Base-by-base conservation (phyloP, 2,888 invertebrate species). In the Euclidia mi region DNA sequence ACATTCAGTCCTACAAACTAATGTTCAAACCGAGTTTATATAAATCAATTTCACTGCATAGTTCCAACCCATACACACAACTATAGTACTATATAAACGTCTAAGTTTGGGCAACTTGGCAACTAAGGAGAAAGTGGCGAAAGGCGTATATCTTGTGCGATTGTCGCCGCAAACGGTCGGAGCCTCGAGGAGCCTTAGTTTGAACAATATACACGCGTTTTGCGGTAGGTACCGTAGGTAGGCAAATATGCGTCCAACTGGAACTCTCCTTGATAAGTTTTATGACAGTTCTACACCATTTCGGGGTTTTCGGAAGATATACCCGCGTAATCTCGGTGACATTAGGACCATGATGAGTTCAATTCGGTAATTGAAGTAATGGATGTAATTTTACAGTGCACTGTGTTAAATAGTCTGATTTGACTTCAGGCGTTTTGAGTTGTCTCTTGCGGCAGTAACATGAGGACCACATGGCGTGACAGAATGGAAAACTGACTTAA, bases 11-110 rank as follows among this genome's bases (percentile, higher is more conserved):
- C 34, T 2, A 7, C 18, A 50, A 50, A 50, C 31, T 50, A 42
- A 42, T 2, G 34, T 20, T 29, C 17, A 17, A 52, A 52, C 31
- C 25, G 9, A 45, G 59, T 59, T 60, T 58, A 38, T 57, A 53
- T 68, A 65, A 71, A 71, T 71, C 62, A 71, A 71, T 71, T 71
- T 65, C 56, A 56, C 48, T 52, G 59, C 60, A 71, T 53, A 65
- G 65, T 71, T 65, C 52, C n/a, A n/a, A n/a, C 65, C 38, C 34
- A 56, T 45, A 56, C 41, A 28, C 41, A 59, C 7, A 52, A 47
- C 50, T 20, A 15, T 56, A 44, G 47, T 29, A 56, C 15, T 56
- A 35, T 46, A 48, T 53, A 65, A 60, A 62, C 35, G 43, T 43
- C 52, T 34, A 73, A 71, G 69, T 74, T 74, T 56, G 51, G 42